Base-by-base conservation (phyloP, 2,888 invertebrate species). In the Tetranychus truncatus region DNA sequence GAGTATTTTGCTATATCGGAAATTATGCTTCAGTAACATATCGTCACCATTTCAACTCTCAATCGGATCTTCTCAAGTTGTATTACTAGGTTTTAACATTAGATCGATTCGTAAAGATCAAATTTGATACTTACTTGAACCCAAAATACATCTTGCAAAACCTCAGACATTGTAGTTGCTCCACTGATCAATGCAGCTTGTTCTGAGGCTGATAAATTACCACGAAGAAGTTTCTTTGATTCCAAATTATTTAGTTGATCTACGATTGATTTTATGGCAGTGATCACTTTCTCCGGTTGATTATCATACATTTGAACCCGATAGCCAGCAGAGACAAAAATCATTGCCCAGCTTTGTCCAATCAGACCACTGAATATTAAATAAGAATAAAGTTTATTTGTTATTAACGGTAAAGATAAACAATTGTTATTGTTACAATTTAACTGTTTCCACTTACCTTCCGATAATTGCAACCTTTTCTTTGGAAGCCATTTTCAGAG, bases 341-440 rank as follows among this genome's bases (percentile, higher is more conserved):
- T 85, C 94, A 96, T 95, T 0, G 95, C 91, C 94, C 95, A 97
- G 80, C 95, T 95, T 75, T 92, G 88, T 3, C 96, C 97, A 80
- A 97, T 95, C 74, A 96, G 85, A 3, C 97, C 97, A 82, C 95
- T 96, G 74, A 75, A 74, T 20, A 69, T 24, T 15, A 18, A 67
- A 7, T 6, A 9, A 21, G n/a, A 72, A 55, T 15, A 55, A 55
- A 71, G 34, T 55, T 24, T 20, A 6, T 55, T n/a, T 65, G 24
- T 8, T 8, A 7, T 20, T n/a, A 15, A 0, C 18, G 65, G 46
- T 0, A 0, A 71, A 20, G 20, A 20, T 8, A 18, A 46, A 73
- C 46, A 72, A 72, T 5, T 15, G 9, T n/a, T 55, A 65, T 66
- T 21, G 66, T 45, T 21, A 1, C 55, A 24, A 6, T 45, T 75